These are phyloP conservation scores for Drosophila repletoides DNA, from an alignment of 1,140 invertebrate species.

Conservation along the genomic window DNA sequence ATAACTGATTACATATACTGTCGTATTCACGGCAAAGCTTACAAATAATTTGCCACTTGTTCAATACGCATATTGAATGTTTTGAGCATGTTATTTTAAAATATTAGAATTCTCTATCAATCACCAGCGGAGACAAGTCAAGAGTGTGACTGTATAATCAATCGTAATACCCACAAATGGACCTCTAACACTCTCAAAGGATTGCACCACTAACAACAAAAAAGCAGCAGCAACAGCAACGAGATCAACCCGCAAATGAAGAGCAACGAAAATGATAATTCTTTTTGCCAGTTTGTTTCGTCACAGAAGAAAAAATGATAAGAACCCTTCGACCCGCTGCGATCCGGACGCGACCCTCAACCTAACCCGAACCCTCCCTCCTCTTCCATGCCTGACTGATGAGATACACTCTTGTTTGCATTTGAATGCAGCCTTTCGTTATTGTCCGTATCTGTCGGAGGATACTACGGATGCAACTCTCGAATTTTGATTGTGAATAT, in stretches of 20 bases:
- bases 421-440: slow-evolving; percentile 65
- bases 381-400: slow-evolving; percentile 21
- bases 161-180: slow-evolving; percentile 12
- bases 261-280: neutral
- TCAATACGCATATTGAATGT: no score
- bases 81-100: no score
- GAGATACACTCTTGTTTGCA: slow-evolving; percentile 60
- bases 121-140: slow-evolving; percentile 14
- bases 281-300: slow-evolving; percentile 17
- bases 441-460: slow-evolving; percentile 57
- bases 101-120: no score
- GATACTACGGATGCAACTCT: slow-evolving; percentile 49
- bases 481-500: slow-evolving; percentile 79
- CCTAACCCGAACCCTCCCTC: slow-evolving; percentile 1
- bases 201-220: neutral
- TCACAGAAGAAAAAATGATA: slow-evolving; percentile 7
- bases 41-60: no score
- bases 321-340: slow-evolving; percentile 29
- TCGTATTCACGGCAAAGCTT: no score
- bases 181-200: neutral
- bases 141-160: slow-evolving; percentile 1
- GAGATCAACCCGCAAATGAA: neutral
- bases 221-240: neutral
- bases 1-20: no score
- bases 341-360: slow-evolving; percentile 2